Evolutionary conservation across 2,797 vertebrate genomes (phyloP), one percentile per base, ranked within the genome.

Genomic region (Molothrus ater): DNA sequence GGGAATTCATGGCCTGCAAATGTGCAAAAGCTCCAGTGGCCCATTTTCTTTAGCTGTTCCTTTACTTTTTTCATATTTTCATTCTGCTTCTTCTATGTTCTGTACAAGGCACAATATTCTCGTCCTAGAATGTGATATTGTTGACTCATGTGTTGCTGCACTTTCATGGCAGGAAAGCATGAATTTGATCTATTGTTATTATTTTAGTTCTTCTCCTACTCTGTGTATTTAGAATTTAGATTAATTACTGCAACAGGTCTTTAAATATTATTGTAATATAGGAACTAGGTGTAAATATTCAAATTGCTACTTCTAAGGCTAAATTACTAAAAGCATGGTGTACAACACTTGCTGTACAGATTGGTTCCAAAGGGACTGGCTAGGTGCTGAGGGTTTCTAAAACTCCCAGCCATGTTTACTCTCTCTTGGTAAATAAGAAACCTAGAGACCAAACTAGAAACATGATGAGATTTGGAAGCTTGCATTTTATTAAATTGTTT

Each of bases 291-390:
- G 26, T 84, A 76, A 80, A 43, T 79, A 86, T 70, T 86, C 43
- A 21, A 56, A n/a, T 15, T 7, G 16, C 26, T 54, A 22, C 31
- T 54, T 36, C 25, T 83, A 65, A 80, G 38, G 28, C 18, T 64
- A 40, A 56, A 63, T 48, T 59, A 42, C 32, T 66, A 21, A 56
- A 31, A 32, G 10, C 16, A 7, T 47, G 54, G 24, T 36, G 43
- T 57, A 36, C 3, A 10, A 10, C 0, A 6, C 43, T 51, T 74
- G 54, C 51, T 68, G 34, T 66, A 17, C 66, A 92, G 73, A 92
- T 90, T 92, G 80, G 45, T 79, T 92, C 78, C 89, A 82, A 72
- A 47, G 87, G 82, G 87, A 93, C 64, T 71, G 25, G 48, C 31
- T 86, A 54, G 36, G 63, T 91, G 34, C 57, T 80, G 32, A 63